Conservation (phyloP, 2,888 invertebrate genomes). For the Scelioninae gen. 2 region DNA sequence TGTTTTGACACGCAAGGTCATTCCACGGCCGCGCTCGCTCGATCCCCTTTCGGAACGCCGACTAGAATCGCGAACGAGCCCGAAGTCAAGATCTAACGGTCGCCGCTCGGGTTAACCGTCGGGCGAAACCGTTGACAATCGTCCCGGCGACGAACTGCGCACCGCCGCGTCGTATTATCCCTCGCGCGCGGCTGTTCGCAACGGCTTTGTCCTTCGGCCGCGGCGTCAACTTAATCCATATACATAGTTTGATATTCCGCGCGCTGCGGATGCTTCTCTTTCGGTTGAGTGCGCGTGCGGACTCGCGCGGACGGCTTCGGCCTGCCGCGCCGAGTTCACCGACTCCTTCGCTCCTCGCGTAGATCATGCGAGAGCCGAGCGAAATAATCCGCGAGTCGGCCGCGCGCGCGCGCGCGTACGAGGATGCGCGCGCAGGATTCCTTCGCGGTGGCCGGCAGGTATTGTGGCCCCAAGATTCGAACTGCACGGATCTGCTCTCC, state of each 20-base stretch:
- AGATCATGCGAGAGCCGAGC: conserved; percentile 47
- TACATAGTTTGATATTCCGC: conserved; percentile 51
- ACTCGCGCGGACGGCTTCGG: conserved; percentile 55
- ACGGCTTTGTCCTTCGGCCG: conserved; percentile 47
- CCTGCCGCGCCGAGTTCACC: conserved; percentile 57
- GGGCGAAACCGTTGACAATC: too few relatives aligned
- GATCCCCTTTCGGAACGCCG: too few relatives aligned
- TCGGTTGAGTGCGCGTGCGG: conserved; percentile 57
- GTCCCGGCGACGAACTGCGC: too few relatives aligned
- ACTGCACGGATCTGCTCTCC: conserved; percentile 13
- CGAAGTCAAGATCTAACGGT: too few relatives aligned
- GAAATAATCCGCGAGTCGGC: conserved; percentile 3
- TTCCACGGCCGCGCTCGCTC: too few relatives aligned
- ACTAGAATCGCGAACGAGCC: too few relatives aligned
- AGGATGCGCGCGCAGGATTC: conserved; percentile 50
- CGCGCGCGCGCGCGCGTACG: conserved; percentile 22
- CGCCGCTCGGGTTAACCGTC: conserved; percentile 15
- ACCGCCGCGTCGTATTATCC: conserved; percentile 19
- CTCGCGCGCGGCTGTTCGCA: conserved; percentile 40
- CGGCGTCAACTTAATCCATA: conserved; percentile 53
- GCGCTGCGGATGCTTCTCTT: conserved; percentile 47
- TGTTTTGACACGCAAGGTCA: too few relatives aligned
- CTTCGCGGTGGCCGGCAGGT: conserved; percentile 28
- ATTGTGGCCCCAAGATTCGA: conserved; percentile 38
- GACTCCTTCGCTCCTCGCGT: conserved; percentile 56